Base-by-base conservation (phyloP, 1,140 invertebrate genomes). In the Littorina saxatilis region DNA sequence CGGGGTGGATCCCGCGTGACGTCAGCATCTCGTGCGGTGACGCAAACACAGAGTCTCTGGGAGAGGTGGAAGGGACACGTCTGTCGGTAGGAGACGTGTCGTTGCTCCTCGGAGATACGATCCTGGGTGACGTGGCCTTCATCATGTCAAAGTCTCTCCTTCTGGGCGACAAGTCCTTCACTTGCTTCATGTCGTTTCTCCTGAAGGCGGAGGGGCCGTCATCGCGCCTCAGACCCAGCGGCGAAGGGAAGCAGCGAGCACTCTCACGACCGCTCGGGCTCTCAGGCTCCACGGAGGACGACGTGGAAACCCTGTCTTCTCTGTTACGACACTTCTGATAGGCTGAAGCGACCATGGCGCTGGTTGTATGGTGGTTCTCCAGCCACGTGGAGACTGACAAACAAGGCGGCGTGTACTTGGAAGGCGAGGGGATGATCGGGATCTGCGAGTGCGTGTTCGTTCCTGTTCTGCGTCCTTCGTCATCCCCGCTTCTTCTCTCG, bases 341-440 rank as follows among this genome's bases (percentile, higher is more conserved):
- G 27, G 70, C 39, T 11, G 70, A 73, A 2, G 70, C 70, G 27
- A 52, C 20, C 40, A 50, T n/a, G 70, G 70, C 37, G 13, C 39
- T 32, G 40, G 23, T 32, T 20, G n/a, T 29, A n/a, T 17, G 39
- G 27, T 47, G 70, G 27, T 17, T 37, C 55, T 78, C 76, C 58
- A 66, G 29, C 55, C 76, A 78, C 35, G 76, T 7, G 9, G 76
- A 63, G 55, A 43, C 47, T 37, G 76, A 78, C 55, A 78, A 37
- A 63, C 76, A 78, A 23, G 76, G 76, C 58, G 35, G 29, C 35
- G 17, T 37, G 55, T n/a, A 29, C 55, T 78, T 78, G 32, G 76
- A 52, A 0, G 76, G 76, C 1, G 58, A 43, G 0, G 37, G 37
- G 37, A 63, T n/a, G 58, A 23, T 29, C 15, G 15, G 29, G 1